Conservation (phyloP, 2,888 invertebrate species). For the Lottia scabra region DNA sequence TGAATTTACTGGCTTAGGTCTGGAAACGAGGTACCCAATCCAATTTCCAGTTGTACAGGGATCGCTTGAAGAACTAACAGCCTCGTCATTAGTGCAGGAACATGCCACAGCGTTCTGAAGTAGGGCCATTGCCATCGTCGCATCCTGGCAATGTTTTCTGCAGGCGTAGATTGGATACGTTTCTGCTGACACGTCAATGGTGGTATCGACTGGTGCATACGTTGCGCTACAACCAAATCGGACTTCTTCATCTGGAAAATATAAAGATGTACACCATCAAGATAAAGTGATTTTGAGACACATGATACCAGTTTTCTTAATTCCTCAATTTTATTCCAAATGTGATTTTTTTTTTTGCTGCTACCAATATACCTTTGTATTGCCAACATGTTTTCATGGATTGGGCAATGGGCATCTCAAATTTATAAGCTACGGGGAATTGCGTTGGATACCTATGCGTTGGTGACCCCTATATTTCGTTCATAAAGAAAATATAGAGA, state of each 20-base stretch:
- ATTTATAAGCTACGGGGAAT: too few relatives aligned
- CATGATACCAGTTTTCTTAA: too few relatives aligned
- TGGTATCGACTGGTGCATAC: not conserved
- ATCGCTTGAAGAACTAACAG: not conserved
- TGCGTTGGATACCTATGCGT: too few relatives aligned
- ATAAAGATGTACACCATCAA: too few relatives aligned
- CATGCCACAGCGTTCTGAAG: conserved; percentile 27
- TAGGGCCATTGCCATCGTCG: conserved; percentile 26
- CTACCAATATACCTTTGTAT: too few relatives aligned
- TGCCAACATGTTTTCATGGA: too few relatives aligned
- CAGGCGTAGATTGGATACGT: conserved; percentile 27
- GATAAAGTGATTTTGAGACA: too few relatives aligned
- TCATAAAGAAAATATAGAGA: too few relatives aligned
- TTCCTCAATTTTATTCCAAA: too few relatives aligned
- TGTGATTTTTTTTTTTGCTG: too few relatives aligned
- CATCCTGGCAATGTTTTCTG: conserved; percentile 31
- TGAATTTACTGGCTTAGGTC: conserved; percentile 22
- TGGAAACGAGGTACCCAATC: conserved; percentile 40
- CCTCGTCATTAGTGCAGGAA: conserved; percentile 28
- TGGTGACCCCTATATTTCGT: too few relatives aligned
- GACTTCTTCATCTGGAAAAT: conserved; percentile 3
- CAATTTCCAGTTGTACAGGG: conserved; percentile 32
- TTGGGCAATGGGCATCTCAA: too few relatives aligned
- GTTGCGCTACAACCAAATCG: conserved; percentile 10
- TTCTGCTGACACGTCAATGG: conserved; percentile 11